Evolutionary conservation across 2,888 invertebrate species (phyloP), one percentile per base, ranked within the genome.

Genomic region (Ophioninae sp.): DNA sequence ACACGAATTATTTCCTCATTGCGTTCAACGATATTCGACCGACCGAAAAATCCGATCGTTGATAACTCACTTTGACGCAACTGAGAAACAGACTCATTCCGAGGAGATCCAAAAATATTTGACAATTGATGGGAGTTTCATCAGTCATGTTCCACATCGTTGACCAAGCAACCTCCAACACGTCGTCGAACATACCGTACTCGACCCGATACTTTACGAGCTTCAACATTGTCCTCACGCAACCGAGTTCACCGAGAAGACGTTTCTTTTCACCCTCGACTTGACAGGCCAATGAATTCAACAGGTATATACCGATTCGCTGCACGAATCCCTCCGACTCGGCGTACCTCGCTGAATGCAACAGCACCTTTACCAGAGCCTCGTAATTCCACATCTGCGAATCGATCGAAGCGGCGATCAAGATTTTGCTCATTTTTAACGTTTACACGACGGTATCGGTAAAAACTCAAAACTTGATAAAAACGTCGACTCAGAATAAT

Each of bases 121-220:
- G 95, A 94, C 99, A 99, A 94, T 99, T 99, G 88, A 96, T 95
- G 64, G 98, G 97, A 13, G 99, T 99, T 94, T 99, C 99, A 93
- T 99, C 99, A 51, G 97, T 97, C 87, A 97, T 97, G 93, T 99
- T 99, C 99, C 99, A 99, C 97, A 99, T 97, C n/a, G 98, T 98
- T 81, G 98, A 98, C 99, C 99, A 99, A 5, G 99, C 98, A 20
- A 98, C 98, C 93, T 99, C 99, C 93, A 99, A 95, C 22, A 99
- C 98, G 93, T 99, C 99, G 93, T 99, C 99, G 91, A 98, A 98
- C 61, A 96, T 94, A 80, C 95, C 95, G 58, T 96, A 94, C 81
- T 95, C 95, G 82, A 98, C 94, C 72, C 98, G 95, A 90, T 97
- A 96, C 77, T 96, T 95, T 84, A 99, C 98, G 88, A 99, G 94